Percentiles rank a stretch among this genome's conserved stretches.
Conservation (phyloP, 2,113 vertebrate species). For the Bufo gargarizans region DNA sequence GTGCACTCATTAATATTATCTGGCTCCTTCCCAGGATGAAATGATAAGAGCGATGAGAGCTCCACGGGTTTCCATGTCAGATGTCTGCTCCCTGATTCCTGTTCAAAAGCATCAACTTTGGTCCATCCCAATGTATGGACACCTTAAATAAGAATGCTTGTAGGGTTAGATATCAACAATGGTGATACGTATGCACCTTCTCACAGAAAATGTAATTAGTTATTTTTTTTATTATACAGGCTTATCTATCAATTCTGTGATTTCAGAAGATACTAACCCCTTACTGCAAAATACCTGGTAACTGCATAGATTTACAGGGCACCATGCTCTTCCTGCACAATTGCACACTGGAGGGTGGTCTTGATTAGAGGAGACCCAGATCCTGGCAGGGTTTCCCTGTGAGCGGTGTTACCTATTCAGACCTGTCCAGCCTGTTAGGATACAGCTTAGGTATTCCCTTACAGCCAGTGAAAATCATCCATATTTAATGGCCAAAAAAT, state of each 20-base stretch:
- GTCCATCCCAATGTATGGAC: constrained; percentile 54
- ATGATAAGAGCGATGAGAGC: constrained; percentile 21
- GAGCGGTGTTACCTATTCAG: too few species aligned
- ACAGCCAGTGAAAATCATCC: too few species aligned
- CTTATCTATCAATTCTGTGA: background rate
- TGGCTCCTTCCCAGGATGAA: constrained; percentile 46
- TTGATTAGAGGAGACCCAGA: too few species aligned
- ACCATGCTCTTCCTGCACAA: too few species aligned
- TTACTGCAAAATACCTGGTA: too few species aligned
- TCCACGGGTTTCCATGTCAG: constrained; percentile 45
- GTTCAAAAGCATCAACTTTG: constrained; percentile 52
- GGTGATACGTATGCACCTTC: too few species aligned
- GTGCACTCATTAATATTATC: constrained; percentile 36
- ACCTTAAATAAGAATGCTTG: constrained; percentile 18
- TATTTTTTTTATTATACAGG: background rate
- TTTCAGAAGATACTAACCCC: background rate
- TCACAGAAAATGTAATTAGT: background rate
- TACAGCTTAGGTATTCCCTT: too few species aligned
- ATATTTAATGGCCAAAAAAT: too few species aligned
- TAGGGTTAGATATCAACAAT: background rate
- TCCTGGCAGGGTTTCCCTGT: too few species aligned
- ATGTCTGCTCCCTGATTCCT: constrained; percentile 14
- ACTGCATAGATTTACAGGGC: too few species aligned
- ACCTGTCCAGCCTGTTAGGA: too few species aligned
- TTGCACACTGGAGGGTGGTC: too few species aligned